Evolutionary conservation across 2,797 vertebrate genomes (phyloP).

Genomic region (Gadopsis marmoratus): DNA sequence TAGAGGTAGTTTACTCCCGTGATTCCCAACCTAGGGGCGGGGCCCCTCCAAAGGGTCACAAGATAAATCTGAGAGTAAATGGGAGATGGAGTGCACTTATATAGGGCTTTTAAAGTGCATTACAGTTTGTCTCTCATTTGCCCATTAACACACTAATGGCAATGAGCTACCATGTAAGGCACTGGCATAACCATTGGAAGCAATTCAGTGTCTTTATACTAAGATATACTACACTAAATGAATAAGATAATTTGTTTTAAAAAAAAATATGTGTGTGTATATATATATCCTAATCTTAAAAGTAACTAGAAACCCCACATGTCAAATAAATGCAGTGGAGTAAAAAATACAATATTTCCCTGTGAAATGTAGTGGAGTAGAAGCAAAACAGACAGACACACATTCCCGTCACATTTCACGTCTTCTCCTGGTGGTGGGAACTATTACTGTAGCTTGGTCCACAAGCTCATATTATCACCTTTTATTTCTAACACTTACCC

Average conservation of each 20-base stretch:
- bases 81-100: neutral
- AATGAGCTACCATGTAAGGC: neutral
- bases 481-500: slow-evolving; percentile 20
- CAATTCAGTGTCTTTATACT: too few relatives aligned
- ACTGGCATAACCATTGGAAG: neutral
- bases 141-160: neutral
- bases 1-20: slow-evolving; percentile 27
- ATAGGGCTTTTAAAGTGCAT: neutral
- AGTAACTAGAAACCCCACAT: too few relatives aligned
- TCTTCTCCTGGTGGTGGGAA: slow-evolving; percentile 16
- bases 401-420: slow-evolving; percentile 46
- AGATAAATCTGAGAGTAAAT: neutral
- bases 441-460: slow-evolving; percentile 16
- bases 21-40: neutral
- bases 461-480: slow-evolving; percentile 32
- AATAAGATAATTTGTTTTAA: too few relatives aligned
- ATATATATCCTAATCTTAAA: neutral
- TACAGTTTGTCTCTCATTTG: neutral
- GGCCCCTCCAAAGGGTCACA: too few relatives aligned
- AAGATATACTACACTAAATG: too few relatives aligned
- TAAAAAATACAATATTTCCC: neutral
- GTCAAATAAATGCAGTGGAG: neutral
- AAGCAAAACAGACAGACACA: slow-evolving; percentile 19
- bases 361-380: neutral
- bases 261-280: too few relatives aligned